These are phyloP conservation scores for Gryon sp. DNA, from an alignment of 1,140 invertebrate species.

Conservation along the genomic window DNA sequence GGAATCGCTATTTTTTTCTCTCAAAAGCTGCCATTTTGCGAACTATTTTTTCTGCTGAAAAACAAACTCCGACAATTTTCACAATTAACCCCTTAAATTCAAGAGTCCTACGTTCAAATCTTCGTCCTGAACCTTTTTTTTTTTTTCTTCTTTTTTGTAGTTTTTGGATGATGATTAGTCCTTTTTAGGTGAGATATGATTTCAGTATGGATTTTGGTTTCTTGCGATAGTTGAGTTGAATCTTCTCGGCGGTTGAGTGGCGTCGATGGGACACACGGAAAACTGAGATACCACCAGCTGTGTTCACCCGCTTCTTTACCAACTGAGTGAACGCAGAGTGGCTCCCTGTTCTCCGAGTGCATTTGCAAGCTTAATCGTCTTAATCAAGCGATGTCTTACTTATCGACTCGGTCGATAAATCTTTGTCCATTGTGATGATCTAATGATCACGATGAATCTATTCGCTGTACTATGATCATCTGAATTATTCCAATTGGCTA, in stretches of 20 bases:
- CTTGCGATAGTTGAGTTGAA: not conserved
- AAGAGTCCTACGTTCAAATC: too few relatives aligned
- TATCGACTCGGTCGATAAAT: conserved; percentile 21
- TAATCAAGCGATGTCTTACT: conserved; percentile 2
- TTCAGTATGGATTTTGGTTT: too few relatives aligned
- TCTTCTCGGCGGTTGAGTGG: not conserved
- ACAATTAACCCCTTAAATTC: too few relatives aligned
- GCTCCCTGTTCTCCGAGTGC: conserved; percentile 86
- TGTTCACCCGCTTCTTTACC: conserved; percentile 91
- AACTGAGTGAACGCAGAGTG: conserved; percentile 95
- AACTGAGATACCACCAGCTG: conserved; percentile 99
- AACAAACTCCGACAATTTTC: too few relatives aligned
- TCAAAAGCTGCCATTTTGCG: too few relatives aligned
- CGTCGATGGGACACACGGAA: conserved; percentile 74
- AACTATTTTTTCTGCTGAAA: too few relatives aligned
- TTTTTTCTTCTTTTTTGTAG: conserved; percentile 1
- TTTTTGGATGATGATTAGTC: too few relatives aligned
- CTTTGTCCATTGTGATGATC: not conserved
- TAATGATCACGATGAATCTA: not conserved
- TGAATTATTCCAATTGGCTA: too few relatives aligned
- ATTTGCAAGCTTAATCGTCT: conserved; percentile 1
- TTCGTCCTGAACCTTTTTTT: too few relatives aligned
- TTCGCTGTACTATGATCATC: not conserved
- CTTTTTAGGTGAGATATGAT: too few relatives aligned
- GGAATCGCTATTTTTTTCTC: not conserved